Conservation (phyloP, 2,888 invertebrate species). For the Allacma fusca region DNA sequence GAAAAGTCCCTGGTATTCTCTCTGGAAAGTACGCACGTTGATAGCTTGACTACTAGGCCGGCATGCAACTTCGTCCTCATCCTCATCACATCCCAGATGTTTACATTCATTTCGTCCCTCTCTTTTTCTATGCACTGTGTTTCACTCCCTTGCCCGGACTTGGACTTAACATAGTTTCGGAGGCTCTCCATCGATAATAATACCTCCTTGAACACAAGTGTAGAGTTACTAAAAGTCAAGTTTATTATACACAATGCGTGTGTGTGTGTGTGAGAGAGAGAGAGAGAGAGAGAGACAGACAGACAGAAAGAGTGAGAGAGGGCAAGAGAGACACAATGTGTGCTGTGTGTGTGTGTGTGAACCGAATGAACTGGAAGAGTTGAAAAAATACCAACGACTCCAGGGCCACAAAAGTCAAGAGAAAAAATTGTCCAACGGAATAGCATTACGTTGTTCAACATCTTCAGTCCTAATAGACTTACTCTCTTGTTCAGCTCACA, state of each 20-base stretch:
- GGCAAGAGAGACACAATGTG: too few relatives aligned
- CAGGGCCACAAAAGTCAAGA: conserved; percentile 37
- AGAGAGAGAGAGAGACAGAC: conserved; percentile 27
- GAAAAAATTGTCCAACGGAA: conserved; percentile 43
- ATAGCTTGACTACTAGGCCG: too few relatives aligned
- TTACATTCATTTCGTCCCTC: conserved; percentile 30
- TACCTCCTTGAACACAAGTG: conserved; percentile 3
- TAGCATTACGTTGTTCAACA: conserved; percentile 26
- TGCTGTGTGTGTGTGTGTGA: background rate
- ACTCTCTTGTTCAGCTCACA: background rate
- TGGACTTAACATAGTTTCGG: too few relatives aligned
- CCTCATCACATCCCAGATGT: conserved; percentile 43
- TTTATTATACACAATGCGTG: background rate
- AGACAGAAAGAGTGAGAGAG: too few relatives aligned
- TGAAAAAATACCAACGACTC: conserved; percentile 46
- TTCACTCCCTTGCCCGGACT: background rate
- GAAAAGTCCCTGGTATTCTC: too few relatives aligned
- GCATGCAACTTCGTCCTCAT: conserved; percentile 28
- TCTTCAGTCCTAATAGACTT: conserved; percentile 17
- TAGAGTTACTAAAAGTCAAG: background rate
- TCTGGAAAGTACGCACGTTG: too few relatives aligned
- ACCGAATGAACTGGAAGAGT: background rate
- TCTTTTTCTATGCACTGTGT: background rate
- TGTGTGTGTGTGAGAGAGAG: conserved; percentile 18
- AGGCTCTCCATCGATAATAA: too few relatives aligned